Evolutionary conservation across 2,888 invertebrate genomes (phyloP).

Genomic region (Mantis religiosa): DNA sequence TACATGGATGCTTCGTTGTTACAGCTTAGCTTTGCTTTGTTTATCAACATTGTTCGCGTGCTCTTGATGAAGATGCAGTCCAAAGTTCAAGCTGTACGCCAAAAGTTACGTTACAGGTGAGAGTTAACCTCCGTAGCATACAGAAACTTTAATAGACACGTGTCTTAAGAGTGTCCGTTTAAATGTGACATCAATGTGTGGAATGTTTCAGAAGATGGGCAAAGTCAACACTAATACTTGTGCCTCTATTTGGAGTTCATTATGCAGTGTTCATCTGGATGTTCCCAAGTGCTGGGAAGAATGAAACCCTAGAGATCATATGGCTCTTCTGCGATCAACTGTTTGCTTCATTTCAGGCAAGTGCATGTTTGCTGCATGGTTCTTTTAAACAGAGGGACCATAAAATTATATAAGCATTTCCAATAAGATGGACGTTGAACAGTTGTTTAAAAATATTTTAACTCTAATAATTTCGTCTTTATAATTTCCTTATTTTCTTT

Average conservation of each 20-base stretch:
- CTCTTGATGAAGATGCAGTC: constrained; percentile 46
- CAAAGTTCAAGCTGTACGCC: background rate
- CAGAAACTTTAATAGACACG: too few species aligned
- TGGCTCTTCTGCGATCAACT: constrained; percentile 63
- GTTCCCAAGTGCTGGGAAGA: constrained; percentile 43
- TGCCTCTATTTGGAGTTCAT: constrained; percentile 64
- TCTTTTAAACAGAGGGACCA: too few species aligned
- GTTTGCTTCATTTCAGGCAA: constrained; percentile 64
- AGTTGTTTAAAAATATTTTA: too few species aligned
- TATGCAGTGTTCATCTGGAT: constrained; percentile 56
- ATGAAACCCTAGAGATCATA: constrained; percentile 50
- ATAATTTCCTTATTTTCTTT: too few species aligned
- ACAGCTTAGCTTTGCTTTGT: constrained; percentile 60
- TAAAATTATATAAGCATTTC: too few species aligned
- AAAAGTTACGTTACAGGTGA: background rate
- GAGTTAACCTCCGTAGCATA: background rate
- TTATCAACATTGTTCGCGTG: constrained; percentile 56
- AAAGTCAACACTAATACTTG: constrained; percentile 59
- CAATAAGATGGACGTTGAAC: too few species aligned
- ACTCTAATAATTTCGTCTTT: too few species aligned
- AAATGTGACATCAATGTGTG: background rate
- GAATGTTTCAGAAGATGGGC: constrained; percentile 51
- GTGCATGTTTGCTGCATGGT: background rate
- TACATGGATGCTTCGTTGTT: constrained; percentile 33
- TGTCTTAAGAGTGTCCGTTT: too few species aligned